Evolutionary conservation across 2,888 invertebrate genomes (phyloP).

Genomic region (Ectemnius cavifrons): DNA sequence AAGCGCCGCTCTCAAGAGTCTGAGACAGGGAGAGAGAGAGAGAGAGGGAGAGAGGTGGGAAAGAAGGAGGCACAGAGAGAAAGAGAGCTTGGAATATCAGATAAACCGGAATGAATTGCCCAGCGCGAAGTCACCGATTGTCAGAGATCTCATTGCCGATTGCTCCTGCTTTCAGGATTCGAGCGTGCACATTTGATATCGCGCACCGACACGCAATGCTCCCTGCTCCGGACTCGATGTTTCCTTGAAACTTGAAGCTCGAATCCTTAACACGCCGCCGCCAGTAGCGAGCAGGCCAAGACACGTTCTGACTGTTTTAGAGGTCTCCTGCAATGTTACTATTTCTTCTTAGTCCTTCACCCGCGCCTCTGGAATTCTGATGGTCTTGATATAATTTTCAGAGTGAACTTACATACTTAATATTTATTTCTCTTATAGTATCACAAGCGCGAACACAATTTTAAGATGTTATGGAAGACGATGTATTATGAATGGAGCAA

Average conservation of each 20-base stretch:
- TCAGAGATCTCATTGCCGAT: constrained; percentile 62
- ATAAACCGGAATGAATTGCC: constrained; percentile 58
- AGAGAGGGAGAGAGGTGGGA: background rate
- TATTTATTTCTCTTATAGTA: too few species aligned
- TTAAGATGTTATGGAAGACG: background rate
- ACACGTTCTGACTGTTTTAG: too few species aligned
- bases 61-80: background rate
- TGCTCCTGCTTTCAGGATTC: constrained; percentile 53
- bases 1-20: constrained; percentile 5
- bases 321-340: too few species aligned
- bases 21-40: constrained; percentile 3
- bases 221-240: constrained; percentile 5
- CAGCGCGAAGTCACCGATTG: constrained; percentile 60
- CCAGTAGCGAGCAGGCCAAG: too few species aligned
- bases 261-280: too few species aligned
- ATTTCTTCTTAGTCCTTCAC: too few species aligned
- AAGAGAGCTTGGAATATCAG: constrained; percentile 46
- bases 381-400: too few species aligned
- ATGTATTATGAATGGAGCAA: constrained; percentile 54
- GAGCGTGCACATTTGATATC: constrained; percentile 55
- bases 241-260: too few species aligned
- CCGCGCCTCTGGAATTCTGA: too few species aligned
- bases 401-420: too few species aligned
- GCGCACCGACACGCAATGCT: constrained; percentile 47
- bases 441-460: too few species aligned